Evolutionary conservation across 2,888 invertebrate species (phyloP).

Genomic region (Tiphia femorata): DNA sequence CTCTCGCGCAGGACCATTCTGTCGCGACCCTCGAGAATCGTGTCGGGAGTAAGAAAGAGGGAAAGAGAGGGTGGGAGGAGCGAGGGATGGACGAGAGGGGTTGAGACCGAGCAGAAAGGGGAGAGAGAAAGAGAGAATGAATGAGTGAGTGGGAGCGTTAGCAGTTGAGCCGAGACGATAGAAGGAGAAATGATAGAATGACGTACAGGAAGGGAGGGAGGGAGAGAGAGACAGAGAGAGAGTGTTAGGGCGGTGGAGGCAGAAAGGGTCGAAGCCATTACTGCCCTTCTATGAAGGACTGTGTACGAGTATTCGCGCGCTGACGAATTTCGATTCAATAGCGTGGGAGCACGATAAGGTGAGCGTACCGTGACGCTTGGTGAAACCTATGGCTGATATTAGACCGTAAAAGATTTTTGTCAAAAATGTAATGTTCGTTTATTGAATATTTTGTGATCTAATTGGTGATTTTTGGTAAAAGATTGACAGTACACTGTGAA

Average conservation of each 20-base stretch:
- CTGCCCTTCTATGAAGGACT: conserved; percentile 42
- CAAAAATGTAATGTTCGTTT: too few species aligned
- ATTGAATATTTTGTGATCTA: too few species aligned
- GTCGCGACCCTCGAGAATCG: conserved; percentile 24
- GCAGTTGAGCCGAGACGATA: too few species aligned
- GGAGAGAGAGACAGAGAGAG: conserved; percentile 1
- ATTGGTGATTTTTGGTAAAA: too few species aligned
- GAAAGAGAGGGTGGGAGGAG: background rate
- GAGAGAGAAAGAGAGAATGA: background rate
- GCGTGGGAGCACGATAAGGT: conserved; percentile 42
- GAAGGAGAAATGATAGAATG: too few species aligned
- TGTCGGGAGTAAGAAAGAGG: background rate
- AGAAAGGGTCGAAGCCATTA: conserved; percentile 30
- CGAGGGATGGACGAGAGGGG: too few species aligned
- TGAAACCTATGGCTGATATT: too few species aligned
- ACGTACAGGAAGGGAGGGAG: conserved; percentile 2
- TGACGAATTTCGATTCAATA: conserved; percentile 41
- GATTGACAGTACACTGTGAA: too few species aligned
- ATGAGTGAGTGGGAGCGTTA: conserved; percentile 4
- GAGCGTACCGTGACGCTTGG: too few species aligned
- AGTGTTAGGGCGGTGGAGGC: conserved; percentile 3
- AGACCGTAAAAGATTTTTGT: too few species aligned
- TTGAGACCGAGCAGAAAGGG: too few species aligned
- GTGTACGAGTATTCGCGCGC: conserved; percentile 33
- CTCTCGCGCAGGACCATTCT: conserved; percentile 31